phyloP scores from a whole-genome alignment of 2,113 vertebrate genomes.

The Cephalopholis sonnerati region DNA sequence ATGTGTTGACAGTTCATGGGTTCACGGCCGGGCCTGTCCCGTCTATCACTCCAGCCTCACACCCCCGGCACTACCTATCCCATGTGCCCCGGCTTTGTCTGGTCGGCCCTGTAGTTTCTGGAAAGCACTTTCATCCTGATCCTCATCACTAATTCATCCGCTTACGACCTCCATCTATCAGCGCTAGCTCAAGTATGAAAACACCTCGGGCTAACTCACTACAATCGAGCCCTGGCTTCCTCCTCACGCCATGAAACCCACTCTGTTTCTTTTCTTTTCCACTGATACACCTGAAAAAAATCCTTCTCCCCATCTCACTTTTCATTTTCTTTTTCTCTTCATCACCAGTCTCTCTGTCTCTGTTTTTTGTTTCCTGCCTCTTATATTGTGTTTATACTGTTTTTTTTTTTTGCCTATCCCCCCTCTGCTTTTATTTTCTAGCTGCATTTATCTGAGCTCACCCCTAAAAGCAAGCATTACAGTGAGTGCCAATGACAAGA shows the following conservation, averaged over 20 bases:
- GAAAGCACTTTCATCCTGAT: slow-evolving; percentile 80
- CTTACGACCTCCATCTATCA: slow-evolving; percentile 80
- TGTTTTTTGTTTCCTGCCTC: slow-evolving; percentile 24
- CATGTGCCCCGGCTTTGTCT: slow-evolving; percentile 57
- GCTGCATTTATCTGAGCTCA: slow-evolving; percentile 7
- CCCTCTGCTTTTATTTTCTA: slow-evolving; percentile 9
- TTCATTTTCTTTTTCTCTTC: slow-evolving; percentile 17
- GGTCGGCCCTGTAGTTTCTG: slow-evolving; percentile 68
- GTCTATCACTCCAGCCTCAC: slow-evolving; percentile 43
- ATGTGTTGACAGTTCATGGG: slow-evolving; percentile 39
- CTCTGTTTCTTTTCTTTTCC: slow-evolving; percentile 25
- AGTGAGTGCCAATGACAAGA: slow-evolving; percentile 56
- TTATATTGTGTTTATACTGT: slow-evolving; percentile 8
- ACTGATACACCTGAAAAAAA: slow-evolving; percentile 28
- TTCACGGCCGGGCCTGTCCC: slow-evolving; percentile 29
- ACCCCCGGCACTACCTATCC: slow-evolving; percentile 28
- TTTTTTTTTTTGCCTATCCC: not conserved
- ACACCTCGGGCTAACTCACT: slow-evolving; percentile 74
- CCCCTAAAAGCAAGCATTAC: slow-evolving; percentile 52
- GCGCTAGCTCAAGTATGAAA: slow-evolving; percentile 77
- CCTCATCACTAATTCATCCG: slow-evolving; percentile 85
- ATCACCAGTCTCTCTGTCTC: slow-evolving; percentile 26
- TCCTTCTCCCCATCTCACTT: slow-evolving; percentile 2
- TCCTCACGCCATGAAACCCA: slow-evolving; percentile 27
- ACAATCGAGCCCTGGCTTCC: slow-evolving; percentile 54